Evolutionary conservation across 2,113 vertebrate species (phyloP), one percentile per base, ranked within the genome.

Genomic region (Serilophus lunatus): DNA sequence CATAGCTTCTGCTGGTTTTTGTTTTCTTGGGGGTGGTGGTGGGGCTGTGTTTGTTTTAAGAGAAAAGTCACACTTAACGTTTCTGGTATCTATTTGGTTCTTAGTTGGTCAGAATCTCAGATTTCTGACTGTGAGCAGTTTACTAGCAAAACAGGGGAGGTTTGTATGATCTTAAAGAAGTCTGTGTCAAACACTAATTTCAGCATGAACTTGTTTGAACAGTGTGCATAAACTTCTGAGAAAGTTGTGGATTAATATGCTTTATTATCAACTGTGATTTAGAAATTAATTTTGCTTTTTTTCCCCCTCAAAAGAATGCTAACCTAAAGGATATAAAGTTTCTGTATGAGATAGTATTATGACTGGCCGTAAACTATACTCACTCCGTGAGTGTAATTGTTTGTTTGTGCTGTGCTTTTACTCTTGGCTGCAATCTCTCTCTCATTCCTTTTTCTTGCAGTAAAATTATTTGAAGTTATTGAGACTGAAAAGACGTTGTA

Each of bases 391-490:
- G 64, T 89, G 77, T 82, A 71, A 63, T 82, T 71, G 57, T 91
- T 82, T 88, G 26, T 88, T 95, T 95, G 49, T 82, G 76, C 57
- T 91, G 40, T 92, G 75, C 86, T 78, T 92, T 96, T 94, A 45
- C 26, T 92, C 29, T 45, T 79, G 88, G 26, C 80, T 87, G 66
- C 81, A 95, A 91, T 93, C 47, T 86, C 47, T 88, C 31, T 95
- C 47, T 91, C 54, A 25, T 94, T 96, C 72, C 66, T 94, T 96
- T 97, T 96, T 97, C 86, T 98, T 97, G 56, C 97, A 99, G 99
- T 99, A 97, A 99, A 99, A 98, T 97, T 99, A 96, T 99, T 99
- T 98, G 99, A 99, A 98, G 99, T 99, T 94, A 99, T 99, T 94
- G 99, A 99, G 97, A 99, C 99, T 54, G 99, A 99, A 97, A 99